These are phyloP conservation scores for Myoxocephalus aenaeus DNA, from an alignment of 2,797 vertebrate species.

Conservation along the genomic window DNA sequence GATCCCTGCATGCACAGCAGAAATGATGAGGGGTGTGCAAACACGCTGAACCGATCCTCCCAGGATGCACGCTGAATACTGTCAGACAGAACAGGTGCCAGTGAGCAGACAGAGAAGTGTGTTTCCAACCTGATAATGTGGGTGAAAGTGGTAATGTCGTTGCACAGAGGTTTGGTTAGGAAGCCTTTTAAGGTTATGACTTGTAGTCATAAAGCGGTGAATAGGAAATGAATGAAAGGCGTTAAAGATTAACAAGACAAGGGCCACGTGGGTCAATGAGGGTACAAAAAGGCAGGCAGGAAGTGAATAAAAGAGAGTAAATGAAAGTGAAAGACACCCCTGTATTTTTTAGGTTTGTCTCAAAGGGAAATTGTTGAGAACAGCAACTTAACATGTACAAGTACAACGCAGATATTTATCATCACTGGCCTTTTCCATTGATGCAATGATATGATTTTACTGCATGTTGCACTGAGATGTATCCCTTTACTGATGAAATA, in stretches of 20 bases:
- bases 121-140: constrained; percentile 60
- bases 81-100: constrained; percentile 39
- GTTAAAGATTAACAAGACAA: constrained; percentile 63
- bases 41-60: constrained; percentile 32
- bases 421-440: neutral
- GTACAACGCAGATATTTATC: constrained; percentile 7
- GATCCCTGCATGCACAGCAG: constrained; percentile 33
- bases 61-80: constrained; percentile 32
- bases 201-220: constrained; percentile 55
- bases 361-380: constrained; percentile 34
- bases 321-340: constrained; percentile 39
- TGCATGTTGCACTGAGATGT: constrained; percentile 7
- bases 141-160: constrained; percentile 46
- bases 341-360: constrained; percentile 31
- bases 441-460: neutral
- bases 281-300: constrained; percentile 52
- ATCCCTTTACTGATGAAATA: constrained; percentile 3
- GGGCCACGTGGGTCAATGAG: constrained; percentile 44
- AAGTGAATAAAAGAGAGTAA: constrained; percentile 52
- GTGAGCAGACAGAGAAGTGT: constrained; percentile 24
- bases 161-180: constrained; percentile 30
- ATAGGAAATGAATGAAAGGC: constrained; percentile 49
- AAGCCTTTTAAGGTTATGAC: constrained; percentile 49
- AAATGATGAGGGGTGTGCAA: constrained; percentile 37
- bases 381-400: constrained; percentile 10